Base-by-base conservation (phyloP, 2,113 vertebrate species). In the Megaceryle maxima region DNA sequence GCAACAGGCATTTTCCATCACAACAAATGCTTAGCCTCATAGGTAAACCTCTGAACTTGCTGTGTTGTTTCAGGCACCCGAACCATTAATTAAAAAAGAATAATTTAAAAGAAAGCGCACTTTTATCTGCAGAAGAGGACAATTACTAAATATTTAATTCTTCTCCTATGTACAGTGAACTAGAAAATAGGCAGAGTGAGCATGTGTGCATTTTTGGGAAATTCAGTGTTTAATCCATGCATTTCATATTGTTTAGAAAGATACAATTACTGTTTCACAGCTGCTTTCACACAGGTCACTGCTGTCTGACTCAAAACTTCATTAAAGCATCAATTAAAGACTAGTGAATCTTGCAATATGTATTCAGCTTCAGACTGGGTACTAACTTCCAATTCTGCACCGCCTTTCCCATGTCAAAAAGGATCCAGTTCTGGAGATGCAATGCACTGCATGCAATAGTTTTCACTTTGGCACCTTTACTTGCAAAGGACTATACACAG, bases 41-140 rank as follows among this genome's bases (percentile, higher is more conserved):
- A 95, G 97, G 96, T 90, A 95, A 97, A 96, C 96, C 90, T 93
- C 55, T 92, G 85, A 95, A 88, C 70, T 66, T 37, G 26, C 70
- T 68, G 29, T 94, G 96, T 50, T 76, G 39, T 62, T 66, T 20
- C 53, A 55, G 37, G 63, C 37, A 89, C 31, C 33, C 5, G 3
- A 94, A 88, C 29, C 20, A 73, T 48, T 88, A 94, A 96, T 96
- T 95, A 83, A 88, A 90, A 94, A n/a, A 51, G 50, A 95, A 70
- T 79, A 85, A 46, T 69, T 95, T 90, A 89, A 84, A 81, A 91
- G 68, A 75, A 93, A 85, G 78, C 2, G 2, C 72, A 94, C 92
- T 95, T 57, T 69, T 82, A 88, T 73, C 84, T 81, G 60, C 48
- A 66, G 69, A 93, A 2, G 2, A 85, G 25, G 64, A 93, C 89